A percentile compares a stretch with the other conserved stretches of the same genome.
Conservation (phyloP, 2,888 invertebrate species). For the Scaptomyza reducta region DNA sequence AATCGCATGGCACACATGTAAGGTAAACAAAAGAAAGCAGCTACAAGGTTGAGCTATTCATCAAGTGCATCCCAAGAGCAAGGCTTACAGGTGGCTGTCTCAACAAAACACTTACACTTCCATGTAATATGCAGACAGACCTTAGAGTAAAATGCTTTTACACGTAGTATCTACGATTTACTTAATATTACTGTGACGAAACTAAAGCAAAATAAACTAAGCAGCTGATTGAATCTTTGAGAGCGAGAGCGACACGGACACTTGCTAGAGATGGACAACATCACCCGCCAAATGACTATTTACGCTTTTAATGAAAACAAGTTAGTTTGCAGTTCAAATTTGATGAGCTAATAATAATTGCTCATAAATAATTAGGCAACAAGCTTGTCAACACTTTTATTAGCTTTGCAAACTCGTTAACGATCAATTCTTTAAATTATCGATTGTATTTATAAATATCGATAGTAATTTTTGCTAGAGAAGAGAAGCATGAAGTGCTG, state of each 20-base stretch:
- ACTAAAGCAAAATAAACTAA: constrained; percentile 20
- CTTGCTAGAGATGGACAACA: constrained; percentile 29
- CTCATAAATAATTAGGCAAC: neutral
- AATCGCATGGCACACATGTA: neutral
- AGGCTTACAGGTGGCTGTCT: constrained; percentile 33
- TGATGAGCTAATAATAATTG: neutral
- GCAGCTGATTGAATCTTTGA: constrained; percentile 46
- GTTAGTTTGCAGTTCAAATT: neutral
- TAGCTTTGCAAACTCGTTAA: neutral
- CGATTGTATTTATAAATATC: constrained; percentile 4
- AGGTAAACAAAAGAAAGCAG: constrained; percentile 19
- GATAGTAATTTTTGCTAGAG: neutral
- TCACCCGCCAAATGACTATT: too few species aligned
- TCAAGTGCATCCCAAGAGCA: too few species aligned
- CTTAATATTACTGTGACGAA: constrained; percentile 11
- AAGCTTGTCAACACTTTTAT: neutral
- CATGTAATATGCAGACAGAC: neutral
- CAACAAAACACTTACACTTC: constrained; percentile 19
- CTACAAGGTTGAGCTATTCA: constrained; percentile 18
- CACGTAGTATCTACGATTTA: constrained; percentile 5
- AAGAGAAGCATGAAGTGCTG: neutral
- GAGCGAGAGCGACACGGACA: constrained; percentile 6
- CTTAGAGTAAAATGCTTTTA: constrained; percentile 5
- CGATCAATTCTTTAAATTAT: neutral
- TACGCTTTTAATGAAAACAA: neutral